Evolutionary conservation across 1,140 invertebrate genomes (phyloP).

Genomic region (Pseudomyrmex concolor): DNA sequence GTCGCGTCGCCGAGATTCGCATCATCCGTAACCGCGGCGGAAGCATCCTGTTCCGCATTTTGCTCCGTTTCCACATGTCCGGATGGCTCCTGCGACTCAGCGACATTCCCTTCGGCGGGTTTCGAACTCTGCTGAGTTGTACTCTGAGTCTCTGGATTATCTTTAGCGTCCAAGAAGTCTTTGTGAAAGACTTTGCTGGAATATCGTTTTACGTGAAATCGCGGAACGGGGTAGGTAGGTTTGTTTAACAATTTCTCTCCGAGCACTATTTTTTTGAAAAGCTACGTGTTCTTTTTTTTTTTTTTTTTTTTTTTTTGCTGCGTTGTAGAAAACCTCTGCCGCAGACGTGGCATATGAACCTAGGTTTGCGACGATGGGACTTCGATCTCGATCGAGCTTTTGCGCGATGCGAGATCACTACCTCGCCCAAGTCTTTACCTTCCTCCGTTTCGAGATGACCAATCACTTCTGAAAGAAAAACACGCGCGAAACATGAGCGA

Average conservation of each 20-base stretch:
- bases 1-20: background rate
- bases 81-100: conserved; percentile 52
- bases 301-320: conserved; percentile 78
- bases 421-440: conserved; percentile 87
- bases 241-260: no score
- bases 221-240: no score
- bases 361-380: conserved; percentile 82
- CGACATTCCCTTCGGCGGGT: conserved; percentile 75
- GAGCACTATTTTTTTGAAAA: no score
- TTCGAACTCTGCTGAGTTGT: conserved; percentile 84
- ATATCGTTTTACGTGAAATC: conserved; percentile 17
- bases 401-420: conserved; percentile 87
- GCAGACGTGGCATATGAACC: conserved; percentile 86
- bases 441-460: conserved; percentile 88
- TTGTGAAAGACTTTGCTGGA: conserved; percentile 82
- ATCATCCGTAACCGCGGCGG: background rate
- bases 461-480: conserved; percentile 85
- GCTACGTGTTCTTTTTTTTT: no score
- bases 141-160: conserved; percentile 85
- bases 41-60: background rate
- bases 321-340: conserved; percentile 85
- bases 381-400: conserved; percentile 86
- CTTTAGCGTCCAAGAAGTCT: conserved; percentile 82
- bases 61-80: background rate
- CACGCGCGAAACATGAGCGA: background rate